Conservation (phyloP, 2,113 vertebrate genomes). For the Melanotaenia duboulayi region DNA sequence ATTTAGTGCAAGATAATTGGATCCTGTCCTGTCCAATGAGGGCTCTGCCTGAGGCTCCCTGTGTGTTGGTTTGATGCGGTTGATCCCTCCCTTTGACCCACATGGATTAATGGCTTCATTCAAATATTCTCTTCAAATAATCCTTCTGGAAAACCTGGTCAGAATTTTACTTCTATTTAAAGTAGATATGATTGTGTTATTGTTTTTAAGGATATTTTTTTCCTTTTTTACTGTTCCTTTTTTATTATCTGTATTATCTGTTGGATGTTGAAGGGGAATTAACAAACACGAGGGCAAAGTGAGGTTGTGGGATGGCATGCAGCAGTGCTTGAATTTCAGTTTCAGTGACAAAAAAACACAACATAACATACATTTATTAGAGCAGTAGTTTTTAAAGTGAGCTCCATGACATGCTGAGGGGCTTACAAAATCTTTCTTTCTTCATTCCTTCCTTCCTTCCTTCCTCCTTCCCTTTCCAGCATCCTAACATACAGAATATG, state of each 20-base stretch:
- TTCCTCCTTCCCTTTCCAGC: too few species aligned
- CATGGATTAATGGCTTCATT: constrained; percentile 63
- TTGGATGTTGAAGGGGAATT: background rate
- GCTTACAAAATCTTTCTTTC: too few species aligned
- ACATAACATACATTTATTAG: too few species aligned
- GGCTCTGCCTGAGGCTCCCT: constrained; percentile 24
- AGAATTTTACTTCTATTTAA: background rate
- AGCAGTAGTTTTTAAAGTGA: too few species aligned
- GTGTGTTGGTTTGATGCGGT: constrained; percentile 35
- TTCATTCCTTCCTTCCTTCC: constrained; percentile 1
- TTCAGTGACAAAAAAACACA: too few species aligned
- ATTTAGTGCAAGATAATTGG: constrained; percentile 70
- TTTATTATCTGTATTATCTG: background rate
- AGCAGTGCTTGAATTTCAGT: too few species aligned
- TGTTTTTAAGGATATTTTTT: background rate
- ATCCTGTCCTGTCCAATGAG: constrained; percentile 62
- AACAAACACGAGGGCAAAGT: too few species aligned
- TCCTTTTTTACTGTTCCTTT: background rate
- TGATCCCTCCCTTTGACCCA: constrained; percentile 39
- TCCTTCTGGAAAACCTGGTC: constrained; percentile 24
- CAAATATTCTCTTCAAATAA: constrained; percentile 53
- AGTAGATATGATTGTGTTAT: background rate
- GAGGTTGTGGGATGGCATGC: too few species aligned
- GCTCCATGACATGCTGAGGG: too few species aligned
- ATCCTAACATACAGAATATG: too few species aligned